Evolutionary conservation across 2,113 vertebrate genomes (phyloP).

Genomic region (Proteles cristata): DNA sequence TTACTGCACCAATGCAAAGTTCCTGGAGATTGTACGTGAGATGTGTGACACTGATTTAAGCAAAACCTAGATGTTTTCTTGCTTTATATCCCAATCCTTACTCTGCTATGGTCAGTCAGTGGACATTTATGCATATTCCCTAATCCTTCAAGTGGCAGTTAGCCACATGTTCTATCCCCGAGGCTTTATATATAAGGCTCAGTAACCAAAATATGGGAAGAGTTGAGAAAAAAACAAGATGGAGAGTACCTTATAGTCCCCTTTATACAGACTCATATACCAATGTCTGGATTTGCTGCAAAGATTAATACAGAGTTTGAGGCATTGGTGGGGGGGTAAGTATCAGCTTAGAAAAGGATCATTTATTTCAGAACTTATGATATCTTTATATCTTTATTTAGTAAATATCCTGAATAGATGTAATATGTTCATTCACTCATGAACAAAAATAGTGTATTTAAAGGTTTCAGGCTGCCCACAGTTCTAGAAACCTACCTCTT

Average conservation of each 20-base stretch:
- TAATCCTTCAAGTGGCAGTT: background rate
- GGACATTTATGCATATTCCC: background rate
- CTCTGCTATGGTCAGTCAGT: background rate
- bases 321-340: background rate
- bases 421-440: background rate
- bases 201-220: background rate
- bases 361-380: background rate
- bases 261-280: background rate
- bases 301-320: background rate
- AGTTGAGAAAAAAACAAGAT: background rate
- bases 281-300: background rate
- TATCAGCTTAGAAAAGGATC: background rate
- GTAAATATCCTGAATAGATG: background rate
- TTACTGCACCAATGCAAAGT: background rate
- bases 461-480: background rate
- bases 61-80: background rate
- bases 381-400: slow-evolving; percentile 16
- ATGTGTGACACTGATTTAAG: background rate
- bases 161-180: background rate
- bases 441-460: background rate
- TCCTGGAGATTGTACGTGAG: background rate
- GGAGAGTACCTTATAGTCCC: background rate
- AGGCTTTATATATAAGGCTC: background rate
- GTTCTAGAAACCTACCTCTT: background rate
- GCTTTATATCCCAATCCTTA: background rate